Base-by-base conservation (phyloP, 2,797 vertebrate genomes). In the Petrocephalus sullivani region DNA sequence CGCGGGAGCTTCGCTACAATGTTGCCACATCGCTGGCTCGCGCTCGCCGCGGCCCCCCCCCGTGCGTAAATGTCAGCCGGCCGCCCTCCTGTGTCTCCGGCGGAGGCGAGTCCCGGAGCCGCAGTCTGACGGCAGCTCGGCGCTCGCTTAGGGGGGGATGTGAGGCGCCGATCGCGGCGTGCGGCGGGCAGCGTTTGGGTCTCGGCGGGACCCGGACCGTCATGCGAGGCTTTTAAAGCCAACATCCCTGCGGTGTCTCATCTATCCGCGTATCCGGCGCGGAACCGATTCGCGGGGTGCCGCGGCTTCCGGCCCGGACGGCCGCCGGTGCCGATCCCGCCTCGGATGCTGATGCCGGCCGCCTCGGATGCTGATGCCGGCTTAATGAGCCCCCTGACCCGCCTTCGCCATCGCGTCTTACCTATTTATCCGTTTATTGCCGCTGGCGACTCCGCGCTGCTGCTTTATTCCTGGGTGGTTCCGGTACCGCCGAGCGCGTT, bases 1-100 rank as follows among this genome's bases (percentile, higher is more conserved):
- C 92, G 23, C 51, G 14, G 86, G 85, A 28, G 71, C 88, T 46
- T 56, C 54, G 92, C 91, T 82, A 75, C 91, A 88, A 0, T 90
- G 61, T 60, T 88, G 91, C 91, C 90, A 91, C 91, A 91, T 91
- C 90, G 86, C 84, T 71, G 78, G 88, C 28, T 87, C 58, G 64
- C 46, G 61, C 41, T 57, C 9, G 37, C 67, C 81, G 88, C 60
- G 64, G 82, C 51, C 9, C n/a, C 41, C 87, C 87, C 78, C 91
- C 37, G 71, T 12, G 57, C 23, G 46, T 8, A 46, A 51, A 49
- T 51, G 61, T 23, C 51, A 14, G 46, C 3, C 23, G 51, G 9
- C 6, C 53, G 19, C 14, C 49, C 12, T 51, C 78, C 9, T 89
- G 88, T 89, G 89, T 88, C 51, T 90, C 3, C 10, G 57, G 60